Base-by-base conservation (phyloP, 2,797 vertebrate genomes). In the Pogoniulus pusillus region DNA sequence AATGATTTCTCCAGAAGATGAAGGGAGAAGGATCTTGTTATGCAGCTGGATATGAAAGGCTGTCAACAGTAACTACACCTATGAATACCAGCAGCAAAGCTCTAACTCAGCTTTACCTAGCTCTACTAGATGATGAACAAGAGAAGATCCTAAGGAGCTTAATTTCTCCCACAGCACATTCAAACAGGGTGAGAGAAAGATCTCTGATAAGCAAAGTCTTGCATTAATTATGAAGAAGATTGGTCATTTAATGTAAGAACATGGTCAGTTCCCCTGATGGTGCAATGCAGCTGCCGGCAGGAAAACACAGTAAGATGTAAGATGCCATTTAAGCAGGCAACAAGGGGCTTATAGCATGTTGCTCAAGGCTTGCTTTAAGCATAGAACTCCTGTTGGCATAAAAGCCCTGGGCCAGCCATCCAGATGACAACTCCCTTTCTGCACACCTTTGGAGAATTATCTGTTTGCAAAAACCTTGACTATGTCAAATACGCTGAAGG, bases 401-500 rank as follows among this genome's bases (percentile, higher is more conserved):
- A 90, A 85, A 89, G 68, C 55, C 30, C 72, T 39, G 29, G 62
- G 32, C 22, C 72, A 70, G 72, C 47, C 43, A 54, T 5, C 13
- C 63, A 58, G 22, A 58, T 51, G 39, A 86, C 72, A 60, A n/a
- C 20, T 43, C 45, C 30, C 51, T 82, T 83, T 78, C 88, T 55
- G 37, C n/a, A 53, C 88, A 85, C 88, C 90, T 93, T 84, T 23
- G 63, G 62, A 72, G 72, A 77, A 29, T 70, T 60, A 49, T 6
- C 51, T 65, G 30, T 29, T 73, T 41, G 47, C 62, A 75, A 85
- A 95, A 93, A 35, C 34, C 82, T 90, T 1, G 2, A 37, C 53
- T 30, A 7, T 74, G 82, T 90, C 92, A 89, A 90, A 92, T 22
- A 90, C 80, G 60, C 54, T 85, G 65, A 93, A 94, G 77, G 75